Evolutionary conservation across 2,113 vertebrate genomes (phyloP), one percentile per base, ranked within the genome.

Genomic region (Colossoma macropomum): DNA sequence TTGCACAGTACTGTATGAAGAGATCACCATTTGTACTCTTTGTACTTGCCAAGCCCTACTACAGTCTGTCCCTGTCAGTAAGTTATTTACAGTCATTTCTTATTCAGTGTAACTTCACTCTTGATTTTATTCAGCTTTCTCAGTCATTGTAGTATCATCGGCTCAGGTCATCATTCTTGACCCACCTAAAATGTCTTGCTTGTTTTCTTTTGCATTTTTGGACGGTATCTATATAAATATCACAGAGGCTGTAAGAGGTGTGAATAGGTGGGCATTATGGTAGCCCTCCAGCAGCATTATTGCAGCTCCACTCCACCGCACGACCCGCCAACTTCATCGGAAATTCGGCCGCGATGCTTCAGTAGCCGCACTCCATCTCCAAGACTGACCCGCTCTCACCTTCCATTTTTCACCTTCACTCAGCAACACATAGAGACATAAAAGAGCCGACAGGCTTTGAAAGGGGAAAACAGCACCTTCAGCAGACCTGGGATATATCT

Each of bases 351-450:
- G 54, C 78, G 68, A 74, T 70, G 75, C 83, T 84, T 81, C 79
- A 82, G 68, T 84, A 82, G 69, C 74, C n/a, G 52, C 41, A 71
- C 54, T 85, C 78, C 71, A 70, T 50, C 73, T 77, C 75, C n/a
- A 4, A 69, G 75, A 85, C 41, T 79, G 80, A 85, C 76, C 88
- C 69, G 73, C 76, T 48, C 66, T 87, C 87, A 77, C 85, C 76
- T 81, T 85, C 85, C 77, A 90, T 89, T 87, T 88, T 85, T 89
- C 85, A 85, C 83, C 83, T 83, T 84, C 79, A 74, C 28, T 88
- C 84, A 77, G 50, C 70, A 68, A 66, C 54, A 85, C 74, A 77
- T 50, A 72, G 77, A 73, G 52, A 65, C 41, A 78, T 83, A 50
- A 86, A 90, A 78, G 59, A 59, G 80, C 65, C 77, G 81, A 79